phyloP scores from a whole-genome alignment of 2,888 invertebrate genomes.

The Lysandra bellargus region DNA sequence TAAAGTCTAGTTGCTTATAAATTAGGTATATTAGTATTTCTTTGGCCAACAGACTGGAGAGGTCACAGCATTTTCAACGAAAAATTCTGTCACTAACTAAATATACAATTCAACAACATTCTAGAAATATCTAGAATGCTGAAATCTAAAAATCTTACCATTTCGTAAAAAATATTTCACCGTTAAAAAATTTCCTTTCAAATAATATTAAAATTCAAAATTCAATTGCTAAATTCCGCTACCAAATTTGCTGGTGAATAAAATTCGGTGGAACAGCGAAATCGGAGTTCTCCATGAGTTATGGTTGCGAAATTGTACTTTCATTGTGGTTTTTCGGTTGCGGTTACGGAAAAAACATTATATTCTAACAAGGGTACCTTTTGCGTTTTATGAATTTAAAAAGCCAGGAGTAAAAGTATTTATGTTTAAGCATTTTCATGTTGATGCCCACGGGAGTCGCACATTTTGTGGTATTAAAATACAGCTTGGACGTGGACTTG shows the following conservation, averaged over 20 bases:
- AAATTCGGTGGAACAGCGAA: not conserved
- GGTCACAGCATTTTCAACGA: no score
- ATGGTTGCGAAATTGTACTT: slow-evolving; percentile 2
- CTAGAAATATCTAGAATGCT: not conserved
- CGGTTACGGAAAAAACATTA: not conserved
- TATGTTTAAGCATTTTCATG: not conserved
- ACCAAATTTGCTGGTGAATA: not conserved
- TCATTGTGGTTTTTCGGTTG: not conserved
- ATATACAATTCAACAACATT: no score
- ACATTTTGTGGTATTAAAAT: not conserved
- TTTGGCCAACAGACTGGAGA: no score
- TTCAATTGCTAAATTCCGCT: not conserved
- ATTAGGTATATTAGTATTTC: no score
- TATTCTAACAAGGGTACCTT: not conserved
- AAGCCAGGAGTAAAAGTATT: not conserved
- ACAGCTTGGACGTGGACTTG: not conserved
- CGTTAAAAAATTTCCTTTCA: not conserved
- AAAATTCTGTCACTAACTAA: no score
- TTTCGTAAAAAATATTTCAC: not conserved
- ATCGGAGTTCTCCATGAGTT: not conserved
- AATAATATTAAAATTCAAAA: slow-evolving; percentile 1
- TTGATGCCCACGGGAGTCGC: not conserved
- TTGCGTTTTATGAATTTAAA: not conserved
- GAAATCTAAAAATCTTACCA: not conserved
- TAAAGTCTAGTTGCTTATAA: no score